Evolutionary conservation across 2,797 vertebrate species (phyloP).

Genomic region (Coccyzus lansbergi): DNA sequence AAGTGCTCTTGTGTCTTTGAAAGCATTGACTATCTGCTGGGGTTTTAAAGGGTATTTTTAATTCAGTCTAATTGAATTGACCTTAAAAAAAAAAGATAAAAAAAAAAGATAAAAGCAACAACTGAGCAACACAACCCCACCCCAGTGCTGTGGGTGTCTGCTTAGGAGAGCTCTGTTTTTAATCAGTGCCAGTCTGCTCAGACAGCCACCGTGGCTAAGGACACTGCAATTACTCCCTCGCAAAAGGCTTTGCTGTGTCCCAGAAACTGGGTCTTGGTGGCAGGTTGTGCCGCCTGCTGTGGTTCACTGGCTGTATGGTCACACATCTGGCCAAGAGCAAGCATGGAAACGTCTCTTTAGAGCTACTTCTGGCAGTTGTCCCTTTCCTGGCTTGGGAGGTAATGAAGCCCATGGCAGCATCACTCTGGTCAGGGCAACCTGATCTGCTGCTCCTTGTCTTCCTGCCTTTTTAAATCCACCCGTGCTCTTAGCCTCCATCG

Average conservation of each 20-base stretch:
- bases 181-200: not conserved
- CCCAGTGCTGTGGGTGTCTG: not conserved
- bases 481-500: fast-evolving
- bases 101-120: not conserved
- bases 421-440: not conserved
- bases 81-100: not conserved
- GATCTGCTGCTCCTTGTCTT: not conserved
- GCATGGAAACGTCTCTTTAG: not conserved
- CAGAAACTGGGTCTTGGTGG: not conserved
- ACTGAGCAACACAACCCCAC: not conserved
- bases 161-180: not conserved
- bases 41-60: not conserved
- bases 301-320: fast-evolving
- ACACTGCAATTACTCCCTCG: fast-evolving
- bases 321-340: fast-evolving
- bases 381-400: not conserved
- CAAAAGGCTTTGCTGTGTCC: not conserved
- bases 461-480: not conserved
- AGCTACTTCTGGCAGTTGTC: not conserved
- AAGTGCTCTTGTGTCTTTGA: conserved; percentile 11
- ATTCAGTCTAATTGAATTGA: not conserved
- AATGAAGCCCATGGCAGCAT: not conserved
- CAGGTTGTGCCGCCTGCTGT: fast-evolving
- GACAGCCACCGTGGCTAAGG: fast-evolving
- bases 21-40: not conserved